These are phyloP conservation scores for Urocyon cinereoargenteus DNA, from an alignment of 2,797 vertebrate genomes.

Conservation along the genomic window DNA sequence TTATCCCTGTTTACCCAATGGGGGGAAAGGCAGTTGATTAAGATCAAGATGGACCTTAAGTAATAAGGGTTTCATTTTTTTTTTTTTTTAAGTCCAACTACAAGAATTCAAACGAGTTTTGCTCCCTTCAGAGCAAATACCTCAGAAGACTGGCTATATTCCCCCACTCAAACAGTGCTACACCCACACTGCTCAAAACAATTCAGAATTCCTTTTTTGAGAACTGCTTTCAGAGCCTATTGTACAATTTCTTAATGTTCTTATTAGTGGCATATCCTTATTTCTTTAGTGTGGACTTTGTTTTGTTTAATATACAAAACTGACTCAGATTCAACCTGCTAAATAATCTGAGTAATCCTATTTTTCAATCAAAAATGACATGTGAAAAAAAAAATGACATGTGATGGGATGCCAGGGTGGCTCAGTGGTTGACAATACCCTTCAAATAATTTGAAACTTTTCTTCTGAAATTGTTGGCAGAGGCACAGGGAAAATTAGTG, in stretches of 20 bases:
- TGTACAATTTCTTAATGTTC: background rate
- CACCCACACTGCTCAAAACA: background rate
- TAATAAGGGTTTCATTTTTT: background rate
- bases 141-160: background rate
- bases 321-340: background rate
- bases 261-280: background rate
- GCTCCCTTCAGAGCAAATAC: background rate
- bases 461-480: too few species aligned
- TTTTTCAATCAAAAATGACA: conserved; percentile 12
- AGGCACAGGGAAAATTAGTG: too few species aligned
- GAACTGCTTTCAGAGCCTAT: background rate
- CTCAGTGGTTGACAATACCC: background rate
- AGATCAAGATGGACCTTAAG: background rate
- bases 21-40: background rate
- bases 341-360: background rate
- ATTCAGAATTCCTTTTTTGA: background rate
- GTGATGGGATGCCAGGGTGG: background rate
- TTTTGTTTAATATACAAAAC: conserved; percentile 7
- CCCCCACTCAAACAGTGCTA: background rate
- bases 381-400: background rate
- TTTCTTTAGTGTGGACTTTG: background rate
- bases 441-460: too few species aligned
- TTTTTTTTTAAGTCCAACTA: background rate
- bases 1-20: background rate
- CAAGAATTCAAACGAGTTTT: background rate